These are phyloP conservation scores for Hepsetus odoe DNA, from an alignment of 2,113 vertebrate genomes.

Conservation along the genomic window DNA sequence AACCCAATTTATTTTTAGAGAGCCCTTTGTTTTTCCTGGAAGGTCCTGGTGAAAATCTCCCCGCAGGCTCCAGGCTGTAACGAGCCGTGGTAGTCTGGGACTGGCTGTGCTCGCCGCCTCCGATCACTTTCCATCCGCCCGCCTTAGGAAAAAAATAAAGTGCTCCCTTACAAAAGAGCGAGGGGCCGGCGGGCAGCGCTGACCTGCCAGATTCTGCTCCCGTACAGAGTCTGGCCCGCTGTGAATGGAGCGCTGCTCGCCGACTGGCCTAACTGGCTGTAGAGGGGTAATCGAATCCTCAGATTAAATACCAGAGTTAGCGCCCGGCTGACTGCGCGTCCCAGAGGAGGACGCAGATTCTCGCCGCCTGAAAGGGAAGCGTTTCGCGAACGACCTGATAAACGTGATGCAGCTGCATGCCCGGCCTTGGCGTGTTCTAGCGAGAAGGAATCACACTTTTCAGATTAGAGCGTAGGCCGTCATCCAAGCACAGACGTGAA, in stretches of 20 bases:
- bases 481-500: slow-evolving; percentile 20
- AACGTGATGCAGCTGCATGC: not conserved
- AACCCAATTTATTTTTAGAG: slow-evolving; percentile 61
- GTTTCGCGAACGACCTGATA: not conserved
- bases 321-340: slow-evolving; percentile 23
- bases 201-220: slow-evolving; percentile 50
- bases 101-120: slow-evolving; percentile 45
- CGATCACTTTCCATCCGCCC: slow-evolving; percentile 49
- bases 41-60: slow-evolving; percentile 51
- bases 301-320: slow-evolving; percentile 47
- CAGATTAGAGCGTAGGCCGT: slow-evolving; percentile 8
- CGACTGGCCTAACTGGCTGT: slow-evolving; percentile 45
- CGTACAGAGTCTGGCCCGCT: slow-evolving; percentile 37
- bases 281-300: slow-evolving; percentile 27
- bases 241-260: slow-evolving; percentile 38
- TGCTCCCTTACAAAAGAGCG: slow-evolving; percentile 48
- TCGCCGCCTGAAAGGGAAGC: slow-evolving; percentile 28
- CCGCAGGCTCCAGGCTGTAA: slow-evolving; percentile 45
- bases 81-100: slow-evolving; percentile 51
- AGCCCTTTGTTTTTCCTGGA: slow-evolving; percentile 57
- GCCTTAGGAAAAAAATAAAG: slow-evolving; percentile 25
- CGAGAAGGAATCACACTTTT: slow-evolving; percentile 33
- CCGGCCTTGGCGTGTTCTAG: not conserved
- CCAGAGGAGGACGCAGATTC: not conserved
- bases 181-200: slow-evolving; percentile 29